Percentiles rank a stretch among this genome's conserved stretches.
phyloP scores from a whole-genome alignment of 37 sponge, comb jelly and placozoan species.

The Dysidea cf. avara region DNA sequence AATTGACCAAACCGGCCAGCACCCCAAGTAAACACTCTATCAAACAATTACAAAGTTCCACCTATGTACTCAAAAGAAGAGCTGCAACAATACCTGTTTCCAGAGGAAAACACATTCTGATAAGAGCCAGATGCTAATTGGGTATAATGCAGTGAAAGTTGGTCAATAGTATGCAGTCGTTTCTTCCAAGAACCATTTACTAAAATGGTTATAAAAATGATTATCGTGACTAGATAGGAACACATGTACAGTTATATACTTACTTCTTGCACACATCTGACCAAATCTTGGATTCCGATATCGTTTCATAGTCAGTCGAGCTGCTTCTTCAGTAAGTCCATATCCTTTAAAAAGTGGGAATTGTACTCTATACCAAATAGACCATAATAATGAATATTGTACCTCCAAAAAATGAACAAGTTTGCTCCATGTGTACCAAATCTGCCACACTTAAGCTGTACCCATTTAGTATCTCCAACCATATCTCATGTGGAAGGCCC shows the following conservation, averaged over 20 bases:
- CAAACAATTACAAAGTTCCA: background rate
- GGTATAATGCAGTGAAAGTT: background rate
- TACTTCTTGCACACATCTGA: constrained; percentile 50
- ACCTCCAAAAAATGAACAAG: constrained; percentile 51
- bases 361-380: background rate
- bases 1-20: constrained; percentile 69
- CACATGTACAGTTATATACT: background rate
- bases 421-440: constrained; percentile 34
- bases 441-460: constrained; percentile 42
- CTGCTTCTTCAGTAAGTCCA: constrained; percentile 68
- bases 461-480: constrained; percentile 45
- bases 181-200: constrained; percentile 46
- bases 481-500: constrained; percentile 51
- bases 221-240: no score
- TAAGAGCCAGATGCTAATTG: constrained; percentile 45
- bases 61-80: background rate
- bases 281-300: constrained; percentile 32
- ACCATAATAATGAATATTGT: background rate
- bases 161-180: constrained; percentile 29
- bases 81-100: constrained; percentile 27
- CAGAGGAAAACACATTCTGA: constrained; percentile 17
- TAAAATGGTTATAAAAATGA: background rate
- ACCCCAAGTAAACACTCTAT: constrained; percentile 57
- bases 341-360: constrained; percentile 13
- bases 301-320: constrained; percentile 34